Base-by-base conservation (phyloP, 2,113 vertebrate species). In the Syrmaticus mikado region DNA sequence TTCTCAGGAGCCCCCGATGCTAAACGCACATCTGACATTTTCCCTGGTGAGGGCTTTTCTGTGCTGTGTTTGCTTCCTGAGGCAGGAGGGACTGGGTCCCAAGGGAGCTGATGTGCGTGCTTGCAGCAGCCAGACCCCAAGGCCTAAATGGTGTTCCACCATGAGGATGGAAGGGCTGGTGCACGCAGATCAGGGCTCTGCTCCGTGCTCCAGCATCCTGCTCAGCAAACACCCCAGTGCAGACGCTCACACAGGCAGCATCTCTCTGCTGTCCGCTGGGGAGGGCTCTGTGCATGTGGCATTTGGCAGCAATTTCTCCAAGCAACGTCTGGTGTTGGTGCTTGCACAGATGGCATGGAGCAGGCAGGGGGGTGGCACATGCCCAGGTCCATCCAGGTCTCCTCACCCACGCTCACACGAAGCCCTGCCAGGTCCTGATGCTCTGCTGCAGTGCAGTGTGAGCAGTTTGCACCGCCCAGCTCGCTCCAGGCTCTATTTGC, bases 271-370 rank as follows among this genome's bases (percentile, higher is more conserved):
- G 36, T 21, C 36, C 2, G 0, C 50, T 2, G 2, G 21, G 55
- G n/a, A 77, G 16, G 17, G 50, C 25, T 45, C 57, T 21, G 7
- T 1, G 0, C 30, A 15, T 28, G 17, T 0, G 6, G 6, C 32
- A 4, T 52, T 43, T 40, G 38, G 50, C 6, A 40, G 27, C 41
- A 43, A 43, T 43, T 16, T 19, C 62, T 41, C 45, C 2, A n/a
- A 34, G 68, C 36, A 21, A 5, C 0, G 25, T 6, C 74, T 66
- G 88, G n/a, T 21, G 80, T 16, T 8, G 4, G 25, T 27, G 57
- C 40, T 32, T 10, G 32, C 48, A 24, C 94, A 66, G 91, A 85
- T 75, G 81, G 88, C 64, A 15, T 25, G 41, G 10, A 40, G 52
- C 64, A 81, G 41, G 62, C 36, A 28, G 32, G 36, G 17, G 45